phyloP scores from a whole-genome alignment of 2,797 vertebrate genomes.

The Syngnathus acus region DNA sequence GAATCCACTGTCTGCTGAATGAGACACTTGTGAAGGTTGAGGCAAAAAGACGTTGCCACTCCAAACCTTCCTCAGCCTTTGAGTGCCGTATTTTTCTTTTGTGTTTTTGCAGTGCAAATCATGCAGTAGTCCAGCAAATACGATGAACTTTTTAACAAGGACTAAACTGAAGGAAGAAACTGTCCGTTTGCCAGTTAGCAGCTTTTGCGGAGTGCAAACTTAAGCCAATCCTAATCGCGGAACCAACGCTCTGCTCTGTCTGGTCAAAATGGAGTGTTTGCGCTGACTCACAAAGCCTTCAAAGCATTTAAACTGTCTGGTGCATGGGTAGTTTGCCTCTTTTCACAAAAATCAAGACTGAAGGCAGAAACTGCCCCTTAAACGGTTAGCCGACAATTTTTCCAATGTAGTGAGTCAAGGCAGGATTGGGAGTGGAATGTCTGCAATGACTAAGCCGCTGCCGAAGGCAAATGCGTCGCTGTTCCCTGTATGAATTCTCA shows the following conservation, averaged over 20 bases:
- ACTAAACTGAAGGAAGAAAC: not conserved
- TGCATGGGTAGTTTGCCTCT: not conserved
- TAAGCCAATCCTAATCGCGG: not conserved
- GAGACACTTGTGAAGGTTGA: not conserved
- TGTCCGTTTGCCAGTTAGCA: not conserved
- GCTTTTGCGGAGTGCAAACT: not conserved
- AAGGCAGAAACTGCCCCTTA: not conserved
- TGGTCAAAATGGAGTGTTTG: no score
- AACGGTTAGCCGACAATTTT: not conserved
- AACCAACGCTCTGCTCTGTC: no score
- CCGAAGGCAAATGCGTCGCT: not conserved
- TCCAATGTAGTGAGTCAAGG: not conserved
- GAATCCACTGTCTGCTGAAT: not conserved
- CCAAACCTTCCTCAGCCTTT: not conserved
- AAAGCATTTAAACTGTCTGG: not conserved
- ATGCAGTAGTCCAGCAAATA: not conserved
- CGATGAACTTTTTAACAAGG: not conserved
- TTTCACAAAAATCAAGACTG: not conserved
- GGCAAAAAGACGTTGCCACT: not conserved
- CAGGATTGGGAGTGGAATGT: not conserved
- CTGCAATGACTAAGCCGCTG: not conserved
- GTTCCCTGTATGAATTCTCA: not conserved
- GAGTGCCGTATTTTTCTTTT: not conserved
- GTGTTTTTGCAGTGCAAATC: not conserved
- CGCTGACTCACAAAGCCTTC: not conserved